Base-by-base conservation (phyloP, 2,888 invertebrate genomes). In the Celastrina argiolus region DNA sequence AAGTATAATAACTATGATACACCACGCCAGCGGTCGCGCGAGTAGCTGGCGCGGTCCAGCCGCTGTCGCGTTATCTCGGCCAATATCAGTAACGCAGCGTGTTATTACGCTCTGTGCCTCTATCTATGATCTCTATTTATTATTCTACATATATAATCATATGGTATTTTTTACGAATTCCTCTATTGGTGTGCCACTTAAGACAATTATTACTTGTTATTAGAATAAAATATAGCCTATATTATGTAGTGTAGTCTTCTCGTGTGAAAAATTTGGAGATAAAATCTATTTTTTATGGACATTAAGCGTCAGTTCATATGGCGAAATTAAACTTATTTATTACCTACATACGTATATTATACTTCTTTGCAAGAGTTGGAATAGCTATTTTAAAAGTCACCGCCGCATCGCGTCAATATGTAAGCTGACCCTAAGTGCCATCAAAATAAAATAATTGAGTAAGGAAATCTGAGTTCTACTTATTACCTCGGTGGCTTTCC, bases 141-240 rank as follows among this genome's bases (percentile, higher is more conserved):
- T 36, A 36, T 14, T 51, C 51, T 22, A 51, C 51, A 22, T 51
- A 5, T 51, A 51, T 51, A 51, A 51, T 51, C 22, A 51, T 51
- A 51, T 22, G 51, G 22, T 51, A 51, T 51, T 51, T 51, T 45
- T 51, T 51, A 51, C 22, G 51, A 51, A 51, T 51, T 36, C 36
- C 36, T 36, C 51, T 22, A 51, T 45, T 45, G 45, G 18, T 14
- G 14, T 26, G 41, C 41, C 41, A 51, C 22, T 26, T 51, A 12
- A 51, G 22, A 51, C 22, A 22, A 51, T 22, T 14, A 51, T 26
- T 22, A 14, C 14, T 26, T 12, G 22, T 51, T 51, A 26, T 51
- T 26, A 26, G 22, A 51, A 51, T 51, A 51, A 51, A 51, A 51
- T 51, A 51, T 51, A 51, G 51, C 51, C 51, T 51, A 51, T 51